phyloP scores from a whole-genome alignment of 2,797 vertebrate species.

The Microcaecilia unicolor region DNA sequence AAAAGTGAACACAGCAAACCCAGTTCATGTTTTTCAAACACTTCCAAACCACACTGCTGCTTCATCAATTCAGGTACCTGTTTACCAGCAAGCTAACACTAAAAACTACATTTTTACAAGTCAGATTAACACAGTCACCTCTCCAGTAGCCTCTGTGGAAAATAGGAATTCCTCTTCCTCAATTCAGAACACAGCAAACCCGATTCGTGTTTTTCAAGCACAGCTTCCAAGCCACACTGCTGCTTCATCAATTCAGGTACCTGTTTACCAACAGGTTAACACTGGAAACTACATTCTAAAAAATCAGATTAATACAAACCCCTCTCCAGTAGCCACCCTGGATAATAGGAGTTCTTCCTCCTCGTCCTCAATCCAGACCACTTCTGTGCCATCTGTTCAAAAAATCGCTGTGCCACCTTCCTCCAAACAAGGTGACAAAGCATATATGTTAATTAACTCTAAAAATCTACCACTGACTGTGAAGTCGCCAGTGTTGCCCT shows the following conservation, averaged over 20 bases:
- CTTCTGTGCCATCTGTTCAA: background rate
- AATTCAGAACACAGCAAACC: too few species aligned
- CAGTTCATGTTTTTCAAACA: slow-evolving; percentile 38
- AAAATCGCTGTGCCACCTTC: background rate
- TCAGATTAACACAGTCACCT: slow-evolving; percentile 28
- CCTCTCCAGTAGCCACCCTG: slow-evolving; percentile 24
- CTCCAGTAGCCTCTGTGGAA: slow-evolving; percentile 27
- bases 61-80: slow-evolving; percentile 37
- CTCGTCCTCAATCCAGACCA: slow-evolving; percentile 28
- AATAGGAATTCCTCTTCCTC: slow-evolving; percentile 28
- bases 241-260: slow-evolving; percentile 35
- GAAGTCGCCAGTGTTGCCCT: slow-evolving; percentile 33
- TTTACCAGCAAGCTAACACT: slow-evolving; percentile 38
- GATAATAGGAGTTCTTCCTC: slow-evolving; percentile 30
- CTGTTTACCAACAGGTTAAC: slow-evolving; percentile 38
- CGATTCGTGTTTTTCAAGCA: slow-evolving; percentile 38
- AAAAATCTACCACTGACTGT: slow-evolving; percentile 13
- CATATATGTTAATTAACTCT: slow-evolving; percentile 32
- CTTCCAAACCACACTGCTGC: slow-evolving; percentile 31
- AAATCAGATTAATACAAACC: slow-evolving; percentile 30
- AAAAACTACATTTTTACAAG: slow-evolving; percentile 41
- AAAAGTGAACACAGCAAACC: slow-evolving; percentile 26
- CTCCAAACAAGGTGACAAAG: background rate
- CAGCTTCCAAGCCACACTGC: slow-evolving; percentile 33
- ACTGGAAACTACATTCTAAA: slow-evolving; percentile 42